Evolutionary conservation across 1,140 invertebrate genomes (phyloP), one percentile per base, ranked within the genome.

Genomic region (Drosophila guanche): DNA sequence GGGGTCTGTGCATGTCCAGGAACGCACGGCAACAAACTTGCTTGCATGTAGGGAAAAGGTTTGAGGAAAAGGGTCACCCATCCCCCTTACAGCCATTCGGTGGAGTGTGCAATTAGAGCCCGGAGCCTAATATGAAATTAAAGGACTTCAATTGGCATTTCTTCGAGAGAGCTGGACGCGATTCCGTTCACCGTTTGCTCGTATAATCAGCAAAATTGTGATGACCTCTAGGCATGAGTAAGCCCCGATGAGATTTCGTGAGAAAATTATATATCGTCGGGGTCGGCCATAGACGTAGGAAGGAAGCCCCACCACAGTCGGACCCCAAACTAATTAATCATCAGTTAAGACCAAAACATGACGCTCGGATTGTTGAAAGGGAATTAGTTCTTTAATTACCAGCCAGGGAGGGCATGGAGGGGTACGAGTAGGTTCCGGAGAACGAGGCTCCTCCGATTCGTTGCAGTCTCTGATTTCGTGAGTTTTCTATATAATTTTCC

Each of bases 351-450:
- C 70, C 61, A 61, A 76, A 73, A 73, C 79, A 83, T 84, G 75
- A 68, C 70, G 59, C 65, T 43, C 60, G 72, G 72, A 85, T 71
- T 84, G 70, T 63, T 69, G 53, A 77, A 61, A 79, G 67, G 56
- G 80, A 85, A 85, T 85, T 80, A 61, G 58, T 62, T 76, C 66
- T 76, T 79, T 84, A 85, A 84, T 84, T 85, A 79, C 76, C 20
- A 46, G 37, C 23, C 22, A 50, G 20, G 42, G n/a, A 4, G 5
- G 12, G 22, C 8, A 43, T 37, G 8, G 33, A 10, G 29, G 60
- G 14, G 22, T 12, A 33, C 27, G 25, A 27, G 54, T 22, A 23
- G 47, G 47, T 40, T 16, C 16, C 45, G 7, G 14, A 20, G 48
- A 46, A 33, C 20, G 47, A 47, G 53, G 69, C 37, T 52, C 47